Percentiles rank a stretch among this genome's conserved stretches.
phyloP scores from a whole-genome alignment of 2,113 vertebrate genomes.

The Eptatretus burgeri region DNA sequence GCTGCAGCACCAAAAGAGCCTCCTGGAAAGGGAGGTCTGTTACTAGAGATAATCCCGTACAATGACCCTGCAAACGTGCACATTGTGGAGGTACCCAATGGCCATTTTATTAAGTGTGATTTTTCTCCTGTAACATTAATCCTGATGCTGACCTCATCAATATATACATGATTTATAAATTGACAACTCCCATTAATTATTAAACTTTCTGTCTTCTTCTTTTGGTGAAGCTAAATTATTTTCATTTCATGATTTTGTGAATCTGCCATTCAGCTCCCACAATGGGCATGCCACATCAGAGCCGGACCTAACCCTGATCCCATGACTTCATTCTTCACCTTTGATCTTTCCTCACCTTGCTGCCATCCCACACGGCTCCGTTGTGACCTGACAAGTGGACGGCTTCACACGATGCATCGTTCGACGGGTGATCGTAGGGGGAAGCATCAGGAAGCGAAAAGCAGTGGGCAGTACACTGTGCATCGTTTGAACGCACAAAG shows the following conservation, averaged over 20 bases:
- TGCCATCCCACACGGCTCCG: too few relatives aligned
- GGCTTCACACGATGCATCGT: background rate
- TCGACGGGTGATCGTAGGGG: background rate
- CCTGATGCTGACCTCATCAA: background rate
- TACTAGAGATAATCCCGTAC: constrained; percentile 31
- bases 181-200: too few relatives aligned
- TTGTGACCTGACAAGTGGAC: too few relatives aligned
- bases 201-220: too few relatives aligned
- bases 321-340: too few relatives aligned
- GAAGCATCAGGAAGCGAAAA: background rate
- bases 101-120: background rate
- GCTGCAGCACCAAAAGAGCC: constrained; percentile 16
- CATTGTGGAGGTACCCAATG: constrained; percentile 27
- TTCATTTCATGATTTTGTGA: too few relatives aligned
- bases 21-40: constrained; percentile 16
- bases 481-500: background rate
- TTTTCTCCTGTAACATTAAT: background rate
- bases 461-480: background rate
- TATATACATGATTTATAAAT: too few relatives aligned
- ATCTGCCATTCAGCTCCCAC: too few relatives aligned
- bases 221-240: too few relatives aligned
- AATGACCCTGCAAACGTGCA: constrained; percentile 17
- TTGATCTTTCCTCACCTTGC: too few relatives aligned
- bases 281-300: too few relatives aligned
- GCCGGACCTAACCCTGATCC: too few relatives aligned